These are phyloP conservation scores for Lasioglossum villosulum DNA, from an alignment of 2,888 invertebrate species.

Conservation along the genomic window DNA sequence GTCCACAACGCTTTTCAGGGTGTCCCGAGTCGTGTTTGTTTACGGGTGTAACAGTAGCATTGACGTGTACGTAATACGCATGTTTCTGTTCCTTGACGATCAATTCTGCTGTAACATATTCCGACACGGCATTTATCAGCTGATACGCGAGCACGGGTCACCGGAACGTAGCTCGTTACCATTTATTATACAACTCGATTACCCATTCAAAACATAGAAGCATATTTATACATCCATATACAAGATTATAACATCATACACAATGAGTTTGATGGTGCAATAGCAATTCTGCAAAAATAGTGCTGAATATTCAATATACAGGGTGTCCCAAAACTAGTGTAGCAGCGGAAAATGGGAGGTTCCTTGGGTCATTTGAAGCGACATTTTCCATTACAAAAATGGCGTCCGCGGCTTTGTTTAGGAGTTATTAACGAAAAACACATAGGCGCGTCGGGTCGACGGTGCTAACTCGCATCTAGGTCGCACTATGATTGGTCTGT, in stretches of 20 bases:
- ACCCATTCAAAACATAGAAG: slow-evolving; percentile 2
- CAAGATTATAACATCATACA: slow-evolving; percentile 6
- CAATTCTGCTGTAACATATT: slow-evolving; percentile 13
- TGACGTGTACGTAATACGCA: slow-evolving; percentile 5
- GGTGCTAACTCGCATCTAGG: no score
- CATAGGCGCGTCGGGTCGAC: no score
- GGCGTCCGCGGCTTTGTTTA: no score
- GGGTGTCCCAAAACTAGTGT: no score
- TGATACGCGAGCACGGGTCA: background rate
- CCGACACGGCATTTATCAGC: background rate
- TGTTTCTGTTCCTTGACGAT: background rate
- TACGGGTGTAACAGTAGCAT: background rate
- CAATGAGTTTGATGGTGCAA: slow-evolving; percentile 5
- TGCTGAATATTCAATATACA: background rate
- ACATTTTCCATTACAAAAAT: no score
- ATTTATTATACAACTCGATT: background rate
- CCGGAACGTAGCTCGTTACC: background rate
- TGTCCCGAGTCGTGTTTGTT: background rate
- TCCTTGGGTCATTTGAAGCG: no score
- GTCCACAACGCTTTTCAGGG: background rate
- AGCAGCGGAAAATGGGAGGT: no score
- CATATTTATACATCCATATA: slow-evolving; percentile 13
- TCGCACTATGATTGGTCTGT: no score
- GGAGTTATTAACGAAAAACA: no score
- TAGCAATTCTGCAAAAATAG: slow-evolving; percentile 3